Evolutionary conservation across 2,797 vertebrate genomes (phyloP).

Genomic region (Hybognathus amarus): DNA sequence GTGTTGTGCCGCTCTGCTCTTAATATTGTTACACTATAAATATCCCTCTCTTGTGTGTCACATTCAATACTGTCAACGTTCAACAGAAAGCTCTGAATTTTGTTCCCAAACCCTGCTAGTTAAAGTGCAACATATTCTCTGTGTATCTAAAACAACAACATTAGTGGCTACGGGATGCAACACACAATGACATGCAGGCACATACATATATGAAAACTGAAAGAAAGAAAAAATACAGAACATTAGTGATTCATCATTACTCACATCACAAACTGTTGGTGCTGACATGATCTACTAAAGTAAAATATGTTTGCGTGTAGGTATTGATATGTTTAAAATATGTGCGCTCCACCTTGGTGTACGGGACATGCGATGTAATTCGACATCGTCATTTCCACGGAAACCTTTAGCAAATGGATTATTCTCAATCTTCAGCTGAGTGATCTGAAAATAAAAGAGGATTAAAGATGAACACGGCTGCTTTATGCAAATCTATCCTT

Average conservation of each 20-base stretch:
- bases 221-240: neutral
- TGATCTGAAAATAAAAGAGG: constrained; percentile 83
- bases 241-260: constrained; percentile 7
- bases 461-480: constrained; percentile 5
- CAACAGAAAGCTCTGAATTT: constrained; percentile 46
- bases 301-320: neutral
- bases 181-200: constrained; percentile 3
- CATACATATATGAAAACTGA: neutral
- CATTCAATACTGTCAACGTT: constrained; percentile 51
- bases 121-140: constrained; percentile 42
- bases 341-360: constrained; percentile 79
- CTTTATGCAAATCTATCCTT: constrained; percentile 6
- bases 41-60: constrained; percentile 66
- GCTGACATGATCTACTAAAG: neutral
- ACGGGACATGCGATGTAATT: constrained; percentile 91
- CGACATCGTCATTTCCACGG: constrained; percentile 94
- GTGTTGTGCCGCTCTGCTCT: constrained; percentile 38
- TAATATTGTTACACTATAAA: constrained; percentile 55
- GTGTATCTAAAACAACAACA: constrained; percentile 8
- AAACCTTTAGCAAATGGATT: constrained; percentile 98
- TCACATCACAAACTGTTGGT: neutral
- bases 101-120: constrained; percentile 38
- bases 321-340: neutral
- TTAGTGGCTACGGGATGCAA: neutral
- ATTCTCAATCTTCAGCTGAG: constrained; percentile 97